Evolutionary conservation across 2,797 vertebrate species (phyloP), one percentile per base, ranked within the genome.

Genomic region (Alfaro cultratus): DNA sequence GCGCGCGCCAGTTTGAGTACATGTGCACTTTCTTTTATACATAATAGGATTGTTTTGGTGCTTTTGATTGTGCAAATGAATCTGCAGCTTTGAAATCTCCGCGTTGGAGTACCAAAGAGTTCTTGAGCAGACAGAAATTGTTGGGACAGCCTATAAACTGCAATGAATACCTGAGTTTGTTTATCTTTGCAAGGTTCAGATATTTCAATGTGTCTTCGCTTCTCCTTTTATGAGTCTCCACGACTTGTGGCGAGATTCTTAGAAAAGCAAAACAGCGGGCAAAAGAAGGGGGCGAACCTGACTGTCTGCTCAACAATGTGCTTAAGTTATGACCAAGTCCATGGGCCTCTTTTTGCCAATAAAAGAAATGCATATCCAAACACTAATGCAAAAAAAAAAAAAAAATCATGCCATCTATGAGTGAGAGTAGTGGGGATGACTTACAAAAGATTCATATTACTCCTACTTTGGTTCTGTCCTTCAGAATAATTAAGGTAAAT

Each of bases 121-220:
- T 88, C 89, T 91, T 93, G 92, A 92, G 91, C 95, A 91, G 93
- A 95, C 94, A 95, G 93, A 94, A 95, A 94, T 95, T 87, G 92
- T 87, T 82, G 91, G 68, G 92, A 91, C 94, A 95, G 94, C 94
- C 94, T 91, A 92, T 96, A 95, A 96, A 96, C 91, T 89, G 95
- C 94, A 95, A 95, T 95, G 95, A 96, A 96, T 95, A 95, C 94
- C 93, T 94, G 85, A 71, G 94, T 96, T 95, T 96, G 96, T 96
- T 96, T 96, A 96, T 96, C 95, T 96, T 95, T 88, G 88, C 88
- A 86, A 94, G 95, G 93, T 95, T 95, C 91, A 94, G 93, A 96
- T 96, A 95, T 95, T 95, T 93, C 94, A 92, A 92, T 93, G 95
- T 95, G 93, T 96, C 94, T 94, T 94, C 80, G 84, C 88, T 87